Conservation (phyloP, 2,888 invertebrate species). For the Plebejus anna region DNA sequence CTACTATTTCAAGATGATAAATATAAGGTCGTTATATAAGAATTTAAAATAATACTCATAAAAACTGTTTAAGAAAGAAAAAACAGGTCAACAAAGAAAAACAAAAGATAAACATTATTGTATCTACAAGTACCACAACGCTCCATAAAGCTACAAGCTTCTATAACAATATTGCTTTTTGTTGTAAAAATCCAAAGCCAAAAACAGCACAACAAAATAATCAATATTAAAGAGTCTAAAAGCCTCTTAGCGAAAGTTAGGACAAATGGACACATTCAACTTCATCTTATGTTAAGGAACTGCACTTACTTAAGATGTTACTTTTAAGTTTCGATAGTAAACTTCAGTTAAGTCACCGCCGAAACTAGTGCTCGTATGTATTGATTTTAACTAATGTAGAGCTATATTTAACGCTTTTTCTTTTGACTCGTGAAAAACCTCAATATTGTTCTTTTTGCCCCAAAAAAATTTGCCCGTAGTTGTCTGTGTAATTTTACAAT, state of each 20-base stretch:
- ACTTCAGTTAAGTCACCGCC: slow-evolving; percentile 4
- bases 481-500: slow-evolving; percentile 24
- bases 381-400: slow-evolving; percentile 11
- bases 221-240: slow-evolving; percentile 8
- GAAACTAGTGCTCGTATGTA: slow-evolving; percentile 8
- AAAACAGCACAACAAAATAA: slow-evolving; percentile 6
- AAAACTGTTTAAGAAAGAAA: too few relatives aligned
- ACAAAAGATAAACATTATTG: too few relatives aligned
- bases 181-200: neutral
- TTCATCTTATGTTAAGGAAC: neutral
- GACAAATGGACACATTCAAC: slow-evolving; percentile 13
- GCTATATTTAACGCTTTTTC: neutral
- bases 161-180: neutral
- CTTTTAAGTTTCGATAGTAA: slow-evolving; percentile 12
- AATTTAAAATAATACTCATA: too few relatives aligned
- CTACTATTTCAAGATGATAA: neutral
- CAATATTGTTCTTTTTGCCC: neutral
- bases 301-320: slow-evolving; percentile 5
- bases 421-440: neutral
- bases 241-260: slow-evolving; percentile 3
- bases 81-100: too few relatives aligned
- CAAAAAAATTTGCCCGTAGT: neutral
- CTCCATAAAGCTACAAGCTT: too few relatives aligned
- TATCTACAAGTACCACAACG: too few relatives aligned
- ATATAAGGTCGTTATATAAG: too few relatives aligned